Conservation (phyloP, 1,140 invertebrate genomes). For the Sesamia nonagrioides region DNA sequence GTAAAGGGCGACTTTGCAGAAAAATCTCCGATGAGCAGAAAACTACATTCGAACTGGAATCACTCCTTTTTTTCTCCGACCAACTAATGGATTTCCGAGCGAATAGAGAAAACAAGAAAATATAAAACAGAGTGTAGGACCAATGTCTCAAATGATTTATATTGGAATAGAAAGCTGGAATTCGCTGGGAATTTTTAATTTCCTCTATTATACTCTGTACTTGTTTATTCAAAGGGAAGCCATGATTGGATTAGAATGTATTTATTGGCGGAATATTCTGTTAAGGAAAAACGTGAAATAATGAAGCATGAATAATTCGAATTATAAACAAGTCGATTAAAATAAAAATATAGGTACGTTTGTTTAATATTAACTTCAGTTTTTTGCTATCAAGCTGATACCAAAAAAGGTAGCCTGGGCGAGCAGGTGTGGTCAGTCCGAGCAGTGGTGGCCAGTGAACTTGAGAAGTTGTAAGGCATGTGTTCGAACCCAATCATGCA, state of each 20-base stretch:
- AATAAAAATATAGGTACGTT: no score
- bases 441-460: no score
- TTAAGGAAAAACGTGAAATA: not conserved
- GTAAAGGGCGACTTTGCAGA: slow-evolving; percentile 53
- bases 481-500: no score
- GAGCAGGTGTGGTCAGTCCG: no score
- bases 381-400: no score
- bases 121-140: slow-evolving; percentile 56
- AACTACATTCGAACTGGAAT: slow-evolving; percentile 62
- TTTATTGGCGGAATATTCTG: not conserved
- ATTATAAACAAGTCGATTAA: not conserved
- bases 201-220: slow-evolving; percentile 51
- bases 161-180: slow-evolving; percentile 53
- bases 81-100: slow-evolving; percentile 72
- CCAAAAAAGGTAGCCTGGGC: no score
- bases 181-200: slow-evolving; percentile 59
- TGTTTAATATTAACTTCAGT: no score
- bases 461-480: no score
- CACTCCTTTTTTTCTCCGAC: slow-evolving; percentile 61
- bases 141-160: slow-evolving; percentile 63
- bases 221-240: slow-evolving; percentile 33
- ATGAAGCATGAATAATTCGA: not conserved
- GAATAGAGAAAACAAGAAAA: slow-evolving; percentile 64
- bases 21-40: slow-evolving; percentile 67
- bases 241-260: slow-evolving; percentile 14